Percentiles rank a stretch among this genome's conserved stretches.
phyloP scores from a whole-genome alignment of 2,797 vertebrate species.

The Fundulus diaphanus region DNA sequence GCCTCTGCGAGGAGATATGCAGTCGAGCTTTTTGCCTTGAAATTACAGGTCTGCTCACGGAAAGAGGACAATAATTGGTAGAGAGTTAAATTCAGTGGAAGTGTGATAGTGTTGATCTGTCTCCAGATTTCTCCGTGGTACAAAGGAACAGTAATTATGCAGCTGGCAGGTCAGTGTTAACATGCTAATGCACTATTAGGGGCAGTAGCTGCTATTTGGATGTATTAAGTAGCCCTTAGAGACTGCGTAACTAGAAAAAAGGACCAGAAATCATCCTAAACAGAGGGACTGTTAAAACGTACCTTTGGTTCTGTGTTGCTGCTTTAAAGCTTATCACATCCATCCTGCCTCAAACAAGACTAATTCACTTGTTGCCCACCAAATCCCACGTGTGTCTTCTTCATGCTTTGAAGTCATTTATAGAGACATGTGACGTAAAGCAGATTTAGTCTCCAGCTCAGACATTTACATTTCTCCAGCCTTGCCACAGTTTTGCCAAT shows the following conservation, averaged over 20 bases:
- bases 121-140: constrained; percentile 10
- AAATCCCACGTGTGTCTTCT: constrained; percentile 28
- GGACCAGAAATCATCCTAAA: constrained; percentile 9
- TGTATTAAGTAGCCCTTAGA: constrained; percentile 4
- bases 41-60: constrained; percentile 24
- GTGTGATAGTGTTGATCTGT: constrained; percentile 25
- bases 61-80: constrained; percentile 16
- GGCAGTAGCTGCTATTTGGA: constrained; percentile 15
- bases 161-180: constrained; percentile 43
- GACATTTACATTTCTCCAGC: not conserved
- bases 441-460: constrained; percentile 19
- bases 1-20: not conserved
- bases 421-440: constrained; percentile 43
- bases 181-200: constrained; percentile 5
- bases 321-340: constrained; percentile 4
- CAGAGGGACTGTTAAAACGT: not conserved
- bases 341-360: constrained; percentile 26
- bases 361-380: constrained; percentile 44
- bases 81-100: constrained; percentile 18
- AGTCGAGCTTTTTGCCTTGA: constrained; percentile 18
- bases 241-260: constrained; percentile 18
- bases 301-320: constrained; percentile 3
- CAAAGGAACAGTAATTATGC: constrained; percentile 25
- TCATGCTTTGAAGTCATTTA: constrained; percentile 34
- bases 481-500: constrained; percentile 24